Percentiles rank a stretch among this genome's conserved stretches.
phyloP scores from a whole-genome alignment of 2,797 vertebrate genomes.

The Trematomus bernacchii region DNA sequence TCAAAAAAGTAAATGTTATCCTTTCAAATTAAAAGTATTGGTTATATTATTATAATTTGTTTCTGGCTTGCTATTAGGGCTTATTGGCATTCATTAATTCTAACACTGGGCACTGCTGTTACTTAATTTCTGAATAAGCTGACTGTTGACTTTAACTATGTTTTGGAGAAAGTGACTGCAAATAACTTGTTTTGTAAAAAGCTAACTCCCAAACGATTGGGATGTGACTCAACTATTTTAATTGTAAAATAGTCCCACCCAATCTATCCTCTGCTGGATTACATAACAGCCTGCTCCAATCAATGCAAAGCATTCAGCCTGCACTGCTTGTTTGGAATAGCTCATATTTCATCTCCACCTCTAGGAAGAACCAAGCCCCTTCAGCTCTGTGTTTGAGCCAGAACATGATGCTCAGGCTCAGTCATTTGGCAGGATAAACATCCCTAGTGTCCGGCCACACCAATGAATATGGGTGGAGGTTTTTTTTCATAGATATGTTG shows the following conservation, averaged over 20 bases:
- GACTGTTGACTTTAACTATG: not conserved
- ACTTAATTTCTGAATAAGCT: not conserved
- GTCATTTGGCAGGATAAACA: constrained; percentile 41
- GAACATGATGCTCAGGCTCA: constrained; percentile 33
- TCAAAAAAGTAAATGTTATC: too few species aligned
- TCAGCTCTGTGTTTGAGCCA: constrained; percentile 33
- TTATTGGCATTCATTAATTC: not conserved
- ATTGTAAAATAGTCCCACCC: constrained; percentile 21
- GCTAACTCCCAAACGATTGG: constrained; percentile 9
- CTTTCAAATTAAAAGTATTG: not conserved
- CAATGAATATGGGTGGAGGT: constrained; percentile 50
- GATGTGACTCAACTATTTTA: constrained; percentile 4
- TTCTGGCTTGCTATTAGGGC: not conserved
- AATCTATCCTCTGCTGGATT: constrained; percentile 34
- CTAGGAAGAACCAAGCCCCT: constrained; percentile 28
- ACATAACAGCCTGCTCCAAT: constrained; percentile 39
- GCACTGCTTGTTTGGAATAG: constrained; percentile 26
- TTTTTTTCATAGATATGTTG: constrained; percentile 8
- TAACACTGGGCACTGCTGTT: not conserved
- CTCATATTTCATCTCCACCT: constrained; percentile 48
- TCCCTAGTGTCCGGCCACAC: constrained; percentile 48
- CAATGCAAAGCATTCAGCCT: constrained; percentile 9
- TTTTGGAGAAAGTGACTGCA: not conserved
- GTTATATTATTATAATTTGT: not conserved
- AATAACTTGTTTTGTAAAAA: not conserved